Conservation (phyloP, 2,113 vertebrate genomes). For the Tachysurus vachellii region DNA sequence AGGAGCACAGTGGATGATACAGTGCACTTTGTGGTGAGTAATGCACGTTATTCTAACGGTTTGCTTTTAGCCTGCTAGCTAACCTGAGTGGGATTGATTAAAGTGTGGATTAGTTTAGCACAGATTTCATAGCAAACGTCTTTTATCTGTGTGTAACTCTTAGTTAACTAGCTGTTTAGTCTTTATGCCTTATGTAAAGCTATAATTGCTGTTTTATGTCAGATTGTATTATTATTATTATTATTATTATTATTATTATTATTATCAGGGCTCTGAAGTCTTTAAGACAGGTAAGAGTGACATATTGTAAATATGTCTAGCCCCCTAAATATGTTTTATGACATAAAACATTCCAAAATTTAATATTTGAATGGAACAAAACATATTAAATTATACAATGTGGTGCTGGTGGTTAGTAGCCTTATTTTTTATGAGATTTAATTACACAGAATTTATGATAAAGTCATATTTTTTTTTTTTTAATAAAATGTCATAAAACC, state of each 20-base stretch:
- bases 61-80: slow-evolving; percentile 9
- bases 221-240: not conserved
- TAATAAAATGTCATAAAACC: too few relatives aligned
- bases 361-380: not conserved
- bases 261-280: too few relatives aligned
- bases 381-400: too few relatives aligned
- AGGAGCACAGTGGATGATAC: slow-evolving; percentile 51
- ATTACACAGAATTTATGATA: too few relatives aligned
- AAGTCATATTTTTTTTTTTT: too few relatives aligned
- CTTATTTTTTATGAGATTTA: too few relatives aligned
- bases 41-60: slow-evolving; percentile 23
- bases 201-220: not conserved
- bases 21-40: slow-evolving; percentile 69
- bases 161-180: not conserved
- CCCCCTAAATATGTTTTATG: too few relatives aligned
- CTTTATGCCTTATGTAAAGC: not conserved
- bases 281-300: too few relatives aligned
- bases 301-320: too few relatives aligned
- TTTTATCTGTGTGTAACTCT: not conserved
- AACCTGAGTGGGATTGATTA: not conserved
- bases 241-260: too few relatives aligned
- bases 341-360: too few relatives aligned
- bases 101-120: not conserved
- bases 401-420: too few relatives aligned
- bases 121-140: not conserved